A percentile compares a stretch with the other conserved stretches of the same genome.
These are phyloP conservation scores for Cynaeus angustus DNA, from an alignment of 2,888 invertebrate genomes.

Conservation along the genomic window DNA sequence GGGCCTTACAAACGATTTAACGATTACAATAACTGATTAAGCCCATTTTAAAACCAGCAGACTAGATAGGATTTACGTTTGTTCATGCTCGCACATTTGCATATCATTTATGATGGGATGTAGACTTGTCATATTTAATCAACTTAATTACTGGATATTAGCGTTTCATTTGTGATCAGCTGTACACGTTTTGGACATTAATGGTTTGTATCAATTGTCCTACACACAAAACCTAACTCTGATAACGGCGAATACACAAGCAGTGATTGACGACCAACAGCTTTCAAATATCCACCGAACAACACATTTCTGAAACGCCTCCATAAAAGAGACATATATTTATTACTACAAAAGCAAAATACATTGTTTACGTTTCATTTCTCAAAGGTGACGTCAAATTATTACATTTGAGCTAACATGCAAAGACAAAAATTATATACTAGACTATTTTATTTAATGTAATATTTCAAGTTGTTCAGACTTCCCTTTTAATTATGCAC, in stretches of 20 bases:
- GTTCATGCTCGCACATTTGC: conserved; percentile 58
- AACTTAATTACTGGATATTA: conserved; percentile 46
- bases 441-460: too few relatives aligned
- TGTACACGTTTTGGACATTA: conserved; percentile 42
- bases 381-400: background rate
- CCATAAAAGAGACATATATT: conserved; percentile 12
- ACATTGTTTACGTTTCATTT: conserved; percentile 6
- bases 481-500: too few relatives aligned
- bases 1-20: conserved; percentile 58
- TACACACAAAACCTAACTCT: conserved; percentile 44
- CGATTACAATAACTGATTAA: conserved; percentile 62
- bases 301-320: conserved; percentile 24
- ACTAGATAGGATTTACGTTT: conserved; percentile 59
- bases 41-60: conserved; percentile 60
- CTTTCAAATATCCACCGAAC: conserved; percentile 33
- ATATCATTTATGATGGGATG: conserved; percentile 53
- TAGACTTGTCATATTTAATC: conserved; percentile 50
- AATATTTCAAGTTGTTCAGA: too few relatives aligned
- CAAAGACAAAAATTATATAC: too few relatives aligned
- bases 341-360: conserved; percentile 10
- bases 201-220: conserved; percentile 41
- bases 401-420: background rate
- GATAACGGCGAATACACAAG: conserved; percentile 42
- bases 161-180: conserved; percentile 37
- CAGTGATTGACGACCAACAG: conserved; percentile 44